Conservation (phyloP, 2,113 vertebrate species). For the Lipotes vexillifer region DNA sequence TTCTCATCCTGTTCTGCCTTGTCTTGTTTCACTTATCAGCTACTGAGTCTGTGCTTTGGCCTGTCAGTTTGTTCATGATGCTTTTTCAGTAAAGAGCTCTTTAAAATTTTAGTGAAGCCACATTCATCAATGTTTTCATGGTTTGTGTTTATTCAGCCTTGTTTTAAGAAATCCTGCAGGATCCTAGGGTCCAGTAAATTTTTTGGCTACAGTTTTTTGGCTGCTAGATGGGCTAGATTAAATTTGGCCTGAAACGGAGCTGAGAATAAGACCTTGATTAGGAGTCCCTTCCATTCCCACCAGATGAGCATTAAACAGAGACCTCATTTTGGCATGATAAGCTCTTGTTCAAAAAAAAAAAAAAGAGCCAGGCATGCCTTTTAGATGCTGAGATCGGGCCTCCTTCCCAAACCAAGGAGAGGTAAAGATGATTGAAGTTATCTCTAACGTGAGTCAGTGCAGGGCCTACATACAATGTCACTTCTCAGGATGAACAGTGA, state of each 20-base stretch:
- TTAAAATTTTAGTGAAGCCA: background rate
- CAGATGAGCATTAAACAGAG: background rate
- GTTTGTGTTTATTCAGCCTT: background rate
- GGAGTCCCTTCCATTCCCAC: background rate
- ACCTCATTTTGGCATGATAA: background rate
- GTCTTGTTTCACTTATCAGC: background rate
- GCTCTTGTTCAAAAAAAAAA: background rate
- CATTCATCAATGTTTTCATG: background rate
- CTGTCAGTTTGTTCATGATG: background rate
- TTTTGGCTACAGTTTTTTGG: background rate
- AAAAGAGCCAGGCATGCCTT: background rate
- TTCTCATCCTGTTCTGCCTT: background rate
- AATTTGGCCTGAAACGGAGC: background rate
- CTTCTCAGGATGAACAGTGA: constrained; percentile 34
- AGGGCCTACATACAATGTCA: background rate
- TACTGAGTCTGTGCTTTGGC: background rate
- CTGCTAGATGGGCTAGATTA: background rate
- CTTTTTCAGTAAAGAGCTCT: constrained; percentile 3
- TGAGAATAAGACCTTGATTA: background rate
- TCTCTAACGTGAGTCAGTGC: background rate
- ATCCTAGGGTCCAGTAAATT: background rate
- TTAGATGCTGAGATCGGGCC: background rate
- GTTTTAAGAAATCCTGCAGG: background rate
- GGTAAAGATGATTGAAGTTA: background rate
- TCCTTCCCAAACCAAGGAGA: background rate